Evolutionary conservation across 2,113 vertebrate species (phyloP).

Genomic region (Gallinago media): DNA sequence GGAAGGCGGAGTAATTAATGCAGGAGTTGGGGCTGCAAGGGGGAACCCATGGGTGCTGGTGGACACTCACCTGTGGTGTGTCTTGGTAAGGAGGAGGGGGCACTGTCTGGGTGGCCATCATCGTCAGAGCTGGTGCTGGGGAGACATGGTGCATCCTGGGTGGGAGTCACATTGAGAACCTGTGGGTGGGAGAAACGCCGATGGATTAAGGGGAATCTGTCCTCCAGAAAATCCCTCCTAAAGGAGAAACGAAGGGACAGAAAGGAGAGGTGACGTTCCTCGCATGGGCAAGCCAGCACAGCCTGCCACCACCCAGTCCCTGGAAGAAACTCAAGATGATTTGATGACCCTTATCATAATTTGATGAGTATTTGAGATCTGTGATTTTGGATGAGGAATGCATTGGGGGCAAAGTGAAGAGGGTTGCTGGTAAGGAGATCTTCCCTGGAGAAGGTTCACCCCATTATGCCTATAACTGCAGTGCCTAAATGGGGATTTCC

Average conservation of each 20-base stretch:
- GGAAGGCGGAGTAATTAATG: neutral
- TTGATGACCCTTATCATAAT: accelerated
- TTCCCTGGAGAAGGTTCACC: neutral
- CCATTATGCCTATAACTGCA: neutral
- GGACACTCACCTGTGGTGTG: constrained; percentile 91
- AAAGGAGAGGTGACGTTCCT: neutral
- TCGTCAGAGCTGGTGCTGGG: constrained; percentile 95
- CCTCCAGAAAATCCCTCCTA: accelerated
- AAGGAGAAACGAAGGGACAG: neutral
- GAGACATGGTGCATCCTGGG: constrained; percentile 99
- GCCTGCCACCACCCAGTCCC: accelerated
- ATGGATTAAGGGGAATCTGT: neutral
- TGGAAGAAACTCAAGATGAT: neutral
- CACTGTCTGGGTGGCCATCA: constrained; percentile 99
- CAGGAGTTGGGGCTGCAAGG: accelerated
- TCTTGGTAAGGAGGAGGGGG: constrained; percentile 98
- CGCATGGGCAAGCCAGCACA: accelerated
- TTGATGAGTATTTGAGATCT: neutral
- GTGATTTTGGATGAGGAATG: neutral
- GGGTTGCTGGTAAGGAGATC: neutral
- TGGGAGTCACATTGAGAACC: constrained; percentile 95
- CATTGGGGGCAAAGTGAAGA: accelerated
- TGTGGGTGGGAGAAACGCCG: constrained; percentile 51
- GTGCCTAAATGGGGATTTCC: neutral
- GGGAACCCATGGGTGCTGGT: neutral